Evolutionary conservation across 2,797 vertebrate genomes (phyloP), one percentile per base, ranked within the genome.

Genomic region (Mormyrus proboscirostris): DNA sequence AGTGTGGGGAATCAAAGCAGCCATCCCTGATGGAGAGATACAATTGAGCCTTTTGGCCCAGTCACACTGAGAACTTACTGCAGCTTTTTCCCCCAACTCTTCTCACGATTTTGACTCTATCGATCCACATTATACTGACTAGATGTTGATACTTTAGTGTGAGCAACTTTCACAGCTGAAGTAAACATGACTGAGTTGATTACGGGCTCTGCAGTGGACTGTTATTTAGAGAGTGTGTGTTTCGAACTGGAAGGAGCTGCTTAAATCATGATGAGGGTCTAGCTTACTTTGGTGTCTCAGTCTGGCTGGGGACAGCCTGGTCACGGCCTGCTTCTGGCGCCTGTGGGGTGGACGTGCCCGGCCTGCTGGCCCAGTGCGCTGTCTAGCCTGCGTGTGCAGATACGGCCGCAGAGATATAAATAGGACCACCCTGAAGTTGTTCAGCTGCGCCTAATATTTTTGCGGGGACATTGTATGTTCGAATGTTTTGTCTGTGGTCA

Each of bases 371-470:
- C 41, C 41, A 3, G 19, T 49, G n/a, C 5, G 2, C 76, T 47
- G 76, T n/a, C 16, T n/a, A 44, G 79, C n/a, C 57, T 76, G 87
- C 86, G 50, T 51, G 59, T 59, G 57, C 93, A 76, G 93, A 94
- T 94, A 94, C 92, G 92, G 89, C 90, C 92, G 89, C 90, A 51
- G 91, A 93, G 94, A 93, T 95, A 94, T 94, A 94, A 95, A 95
- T 95, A 95, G 94, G 93, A 91, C 91, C 92, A 94, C 94, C 91
- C 91, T 87, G 89, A 90, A 91, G 90, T 90, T 90, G 90, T 93
- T 93, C 90, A 91, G 93, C 91, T 88, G 87, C 49, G 90, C 90
- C 62, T 90, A 93, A 94, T 93, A 91, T 92, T 91, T 91, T 88
- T 91, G 87, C 88, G 22, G 2, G 85, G 25, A 83, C 84, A 47